These are phyloP conservation scores for Gorsachius goisagi DNA, from an alignment of 2,113 vertebrate genomes.

Conservation along the genomic window DNA sequence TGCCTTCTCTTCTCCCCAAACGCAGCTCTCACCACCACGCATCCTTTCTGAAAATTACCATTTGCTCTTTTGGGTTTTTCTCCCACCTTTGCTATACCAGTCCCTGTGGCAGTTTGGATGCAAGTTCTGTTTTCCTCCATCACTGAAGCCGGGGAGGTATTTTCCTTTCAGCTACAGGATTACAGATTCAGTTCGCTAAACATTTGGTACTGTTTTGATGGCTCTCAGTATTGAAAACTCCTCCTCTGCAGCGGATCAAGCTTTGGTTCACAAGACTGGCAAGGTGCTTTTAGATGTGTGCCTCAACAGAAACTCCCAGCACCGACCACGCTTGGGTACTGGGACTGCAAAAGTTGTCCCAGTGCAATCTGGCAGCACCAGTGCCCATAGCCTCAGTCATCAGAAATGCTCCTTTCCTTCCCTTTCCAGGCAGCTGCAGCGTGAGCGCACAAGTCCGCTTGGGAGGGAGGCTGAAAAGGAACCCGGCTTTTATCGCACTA, in stretches of 20 bases:
- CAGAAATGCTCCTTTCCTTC: not conserved
- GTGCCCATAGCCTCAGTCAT: not conserved
- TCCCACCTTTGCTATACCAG: not conserved
- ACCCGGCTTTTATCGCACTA: accelerated
- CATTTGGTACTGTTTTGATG: not conserved
- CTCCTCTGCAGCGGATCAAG: not conserved
- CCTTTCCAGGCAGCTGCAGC: not conserved
- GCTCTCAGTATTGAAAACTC: not conserved
- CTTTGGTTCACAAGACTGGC: not conserved
- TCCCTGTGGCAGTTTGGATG: not conserved
- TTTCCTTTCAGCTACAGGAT: not conserved
- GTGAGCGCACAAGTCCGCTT: accelerated
- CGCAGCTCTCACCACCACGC: accelerated
- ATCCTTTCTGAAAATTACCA: not conserved
- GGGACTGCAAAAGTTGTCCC: not conserved
- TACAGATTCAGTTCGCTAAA: not conserved
- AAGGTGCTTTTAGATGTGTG: not conserved
- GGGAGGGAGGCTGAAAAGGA: not conserved
- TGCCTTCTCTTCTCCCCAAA: not conserved
- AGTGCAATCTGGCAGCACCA: not conserved
- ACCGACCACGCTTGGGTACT: accelerated
- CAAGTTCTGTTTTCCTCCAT: not conserved
- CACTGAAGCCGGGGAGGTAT: not conserved
- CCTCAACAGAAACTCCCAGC: not conserved
- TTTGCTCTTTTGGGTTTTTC: not conserved